Evolutionary conservation across 92 coral and sea anemone genomes (phyloP).

Genomic region (Pocillopora grandis): DNA sequence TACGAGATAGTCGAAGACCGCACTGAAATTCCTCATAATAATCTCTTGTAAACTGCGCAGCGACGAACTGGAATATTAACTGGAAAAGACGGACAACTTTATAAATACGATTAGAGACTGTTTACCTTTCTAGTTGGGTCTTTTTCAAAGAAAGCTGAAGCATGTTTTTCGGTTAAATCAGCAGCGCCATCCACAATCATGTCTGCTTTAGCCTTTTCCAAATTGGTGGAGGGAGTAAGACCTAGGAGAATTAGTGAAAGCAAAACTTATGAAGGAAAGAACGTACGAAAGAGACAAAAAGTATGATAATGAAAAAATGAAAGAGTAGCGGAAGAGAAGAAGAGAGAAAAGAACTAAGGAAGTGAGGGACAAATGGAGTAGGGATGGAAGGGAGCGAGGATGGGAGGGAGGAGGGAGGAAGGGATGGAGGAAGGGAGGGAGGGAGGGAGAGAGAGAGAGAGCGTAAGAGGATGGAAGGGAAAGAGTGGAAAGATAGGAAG

Average conservation of each 20-base stretch:
- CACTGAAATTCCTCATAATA: too few relatives aligned
- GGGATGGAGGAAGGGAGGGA: too few relatives aligned
- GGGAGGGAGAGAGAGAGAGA: neutral
- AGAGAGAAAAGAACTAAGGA: neutral
- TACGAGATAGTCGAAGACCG: too few relatives aligned
- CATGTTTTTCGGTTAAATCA: neutral
- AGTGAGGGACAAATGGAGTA: neutral
- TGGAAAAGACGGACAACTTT: too few relatives aligned
- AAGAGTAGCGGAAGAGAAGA: neutral
- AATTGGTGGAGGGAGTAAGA: conserved; percentile 2
- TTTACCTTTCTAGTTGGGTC: conserved; percentile 18
- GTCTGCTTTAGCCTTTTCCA: conserved; percentile 21
- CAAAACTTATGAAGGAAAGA: too few relatives aligned
- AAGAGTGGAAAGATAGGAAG: neutral
- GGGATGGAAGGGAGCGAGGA: neutral
- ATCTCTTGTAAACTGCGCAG: too few relatives aligned
- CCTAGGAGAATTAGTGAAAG: neutral
- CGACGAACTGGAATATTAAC: too few relatives aligned
- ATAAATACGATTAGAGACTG: too few relatives aligned
- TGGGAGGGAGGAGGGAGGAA: neutral
- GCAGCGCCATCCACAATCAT: conserved; percentile 13
- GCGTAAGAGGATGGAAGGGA: neutral
- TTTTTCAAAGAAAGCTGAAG: neutral
- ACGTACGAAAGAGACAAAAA: neutral
- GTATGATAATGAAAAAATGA: neutral